Evolutionary conservation across 2,888 invertebrate species (phyloP), one percentile per base, ranked within the genome.

Genomic region (Lithophane semibrunnea): DNA sequence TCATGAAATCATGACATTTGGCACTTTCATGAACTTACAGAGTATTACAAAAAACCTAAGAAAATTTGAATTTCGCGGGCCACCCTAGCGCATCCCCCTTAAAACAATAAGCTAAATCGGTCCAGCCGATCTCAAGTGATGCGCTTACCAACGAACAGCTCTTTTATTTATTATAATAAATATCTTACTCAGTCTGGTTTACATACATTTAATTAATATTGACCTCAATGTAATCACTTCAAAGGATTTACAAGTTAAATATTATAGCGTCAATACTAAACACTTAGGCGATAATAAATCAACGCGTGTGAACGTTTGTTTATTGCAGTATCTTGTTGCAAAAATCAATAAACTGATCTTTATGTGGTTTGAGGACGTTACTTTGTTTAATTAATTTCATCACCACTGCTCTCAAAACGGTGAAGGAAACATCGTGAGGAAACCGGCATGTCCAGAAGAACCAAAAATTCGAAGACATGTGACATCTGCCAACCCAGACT

Each of bases 281-380:
- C 56, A 49, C 16, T 56, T 9, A 64, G 21, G 24, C 21, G 12
- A 24, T 24, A 73, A 73, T 73, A 64, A 75, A 75, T 64, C 56
- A 73, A 21, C 58, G 24, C 42, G 75, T 74, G 74, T 47, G 56
- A 75, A 75, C 16, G 37, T 75, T 64, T 73, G 12, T 74, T 75
- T 73, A 64, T 47, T n/a, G 13, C n/a, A 24, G 42, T 49, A 7
- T 44, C 18, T 52, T 52, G n/a, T 24, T 47, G 12, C 61, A n/a
- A 29, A 29, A n/a, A 63, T 29, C 29, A 54, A 44, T 47, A 13
- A 52, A 60, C 21, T 9, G 18, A 44, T 52, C 3, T 54, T 29
- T 54, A 24, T 49, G 5, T 47, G 56, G 18, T 37, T 58, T 47
- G 56, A 10, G 54, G 21, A 52, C 37, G 37, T 37, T 21, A 21